Evolutionary conservation across 2,797 vertebrate genomes (phyloP).

Genomic region (Mus spretus): DNA sequence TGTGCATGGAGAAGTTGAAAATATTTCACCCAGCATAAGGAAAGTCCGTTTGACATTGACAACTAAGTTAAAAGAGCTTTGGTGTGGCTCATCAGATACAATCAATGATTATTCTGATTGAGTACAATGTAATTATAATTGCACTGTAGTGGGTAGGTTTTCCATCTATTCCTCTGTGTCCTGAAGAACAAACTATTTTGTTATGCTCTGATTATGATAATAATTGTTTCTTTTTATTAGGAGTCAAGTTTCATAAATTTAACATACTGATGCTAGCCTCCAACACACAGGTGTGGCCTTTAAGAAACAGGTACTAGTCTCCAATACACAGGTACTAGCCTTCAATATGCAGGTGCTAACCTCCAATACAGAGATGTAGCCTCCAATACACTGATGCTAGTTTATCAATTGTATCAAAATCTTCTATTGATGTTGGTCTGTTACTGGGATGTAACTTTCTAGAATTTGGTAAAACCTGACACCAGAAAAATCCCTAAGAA

Average conservation of each 20-base stretch:
- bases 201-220: neutral
- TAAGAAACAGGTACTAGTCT: neutral
- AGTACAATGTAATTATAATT: neutral
- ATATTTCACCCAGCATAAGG: neutral
- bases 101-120: slow-evolving; percentile 35
- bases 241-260: slow-evolving; percentile 32
- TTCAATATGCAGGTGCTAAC: neutral
- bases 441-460: neutral
- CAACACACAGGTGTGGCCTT: neutral
- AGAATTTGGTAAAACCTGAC: neutral
- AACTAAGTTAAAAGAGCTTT: neutral
- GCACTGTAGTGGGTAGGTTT: neutral
- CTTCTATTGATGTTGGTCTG: neutral
- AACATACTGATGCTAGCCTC: neutral
- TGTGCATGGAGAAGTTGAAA: neutral
- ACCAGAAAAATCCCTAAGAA: slow-evolving; percentile 28
- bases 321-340: neutral
- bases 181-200: neutral
- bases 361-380: neutral
- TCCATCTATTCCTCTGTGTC: neutral
- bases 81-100: neutral
- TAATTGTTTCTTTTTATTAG: slow-evolving; percentile 17
- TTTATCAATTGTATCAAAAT: neutral
- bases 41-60: slow-evolving; percentile 16
- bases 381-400: neutral